phyloP scores from a whole-genome alignment of 2,888 invertebrate species.

The Apamea anceps region DNA sequence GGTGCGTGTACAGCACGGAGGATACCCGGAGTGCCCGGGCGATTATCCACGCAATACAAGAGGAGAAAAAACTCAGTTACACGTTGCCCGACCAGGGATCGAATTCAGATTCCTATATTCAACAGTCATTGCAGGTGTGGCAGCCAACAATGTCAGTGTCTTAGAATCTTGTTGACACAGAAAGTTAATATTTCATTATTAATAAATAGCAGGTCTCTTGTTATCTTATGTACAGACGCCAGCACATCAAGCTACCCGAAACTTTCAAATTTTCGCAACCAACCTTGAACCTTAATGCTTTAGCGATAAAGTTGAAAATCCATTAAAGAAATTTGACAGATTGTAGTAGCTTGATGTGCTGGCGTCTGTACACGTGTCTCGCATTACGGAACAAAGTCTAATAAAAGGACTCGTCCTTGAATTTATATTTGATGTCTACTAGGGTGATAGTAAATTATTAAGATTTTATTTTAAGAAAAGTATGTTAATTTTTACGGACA shows the following conservation, averaged over 20 bases:
- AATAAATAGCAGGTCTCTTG: neutral
- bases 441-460: neutral
- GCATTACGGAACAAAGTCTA: neutral
- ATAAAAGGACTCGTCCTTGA: neutral
- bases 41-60: neutral
- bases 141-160: neutral
- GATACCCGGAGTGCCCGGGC: neutral
- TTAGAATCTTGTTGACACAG: neutral
- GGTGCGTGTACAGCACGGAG: too few relatives aligned
- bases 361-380: too few relatives aligned
- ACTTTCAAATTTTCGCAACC: too few relatives aligned
- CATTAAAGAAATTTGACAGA: too few relatives aligned
- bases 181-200: neutral
- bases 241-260: too few relatives aligned
- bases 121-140: neutral
- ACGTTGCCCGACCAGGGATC: neutral
- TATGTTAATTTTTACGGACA: neutral
- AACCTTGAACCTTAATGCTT: too few relatives aligned
- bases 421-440: neutral
- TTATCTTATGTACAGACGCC: too few relatives aligned
- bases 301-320: too few relatives aligned
- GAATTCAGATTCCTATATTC: neutral
- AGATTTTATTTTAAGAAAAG: neutral
- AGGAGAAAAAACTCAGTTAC: neutral
- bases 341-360: too few relatives aligned